Percentiles rank a stretch among this genome's conserved stretches.
These are phyloP conservation scores for Aurelia sp. DNA, from an alignment of 30 jellyfish, hydroid and myxozoan genomes.

Conservation along the genomic window DNA sequence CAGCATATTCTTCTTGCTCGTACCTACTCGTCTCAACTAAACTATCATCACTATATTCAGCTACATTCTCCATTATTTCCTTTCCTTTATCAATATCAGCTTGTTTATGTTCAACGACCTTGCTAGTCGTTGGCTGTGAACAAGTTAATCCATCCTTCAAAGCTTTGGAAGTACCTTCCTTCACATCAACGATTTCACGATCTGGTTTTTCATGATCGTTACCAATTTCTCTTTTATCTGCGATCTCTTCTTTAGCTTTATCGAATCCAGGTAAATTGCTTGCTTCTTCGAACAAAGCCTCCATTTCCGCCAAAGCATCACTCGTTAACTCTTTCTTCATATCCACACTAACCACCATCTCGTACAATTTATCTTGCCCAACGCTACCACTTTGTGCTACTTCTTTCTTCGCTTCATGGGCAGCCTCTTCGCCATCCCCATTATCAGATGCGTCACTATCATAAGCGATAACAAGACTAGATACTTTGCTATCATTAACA, in stretches of 20 bases:
- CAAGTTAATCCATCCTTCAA: too few relatives aligned
- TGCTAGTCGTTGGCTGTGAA: too few relatives aligned
- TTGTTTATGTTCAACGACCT: too few relatives aligned
- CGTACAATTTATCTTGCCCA: too few relatives aligned
- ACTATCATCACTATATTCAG: not conserved
- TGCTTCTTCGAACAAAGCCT: constrained; percentile 26
- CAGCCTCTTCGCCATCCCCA: not conserved
- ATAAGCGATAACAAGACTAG: constrained; percentile 52
- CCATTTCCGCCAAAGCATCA: constrained; percentile 38
- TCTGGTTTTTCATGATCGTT: too few relatives aligned
- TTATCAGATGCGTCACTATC: constrained; percentile 62
- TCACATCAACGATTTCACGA: too few relatives aligned
- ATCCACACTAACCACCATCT: too few relatives aligned
- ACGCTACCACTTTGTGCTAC: too few relatives aligned
- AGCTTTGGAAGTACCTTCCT: too few relatives aligned
- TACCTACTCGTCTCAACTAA: not conserved
- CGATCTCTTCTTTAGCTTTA: not conserved
- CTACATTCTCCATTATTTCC: not conserved
- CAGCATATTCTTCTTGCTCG: not conserved
- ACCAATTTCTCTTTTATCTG: too few relatives aligned
- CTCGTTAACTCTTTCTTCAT: not conserved
- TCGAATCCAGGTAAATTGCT: not conserved
- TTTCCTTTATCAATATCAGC: not conserved
- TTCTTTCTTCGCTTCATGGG: not conserved
- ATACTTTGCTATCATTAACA: not conserved